phyloP scores from a whole-genome alignment of 2,888 invertebrate species.

The Bruchidius siliquastri region DNA sequence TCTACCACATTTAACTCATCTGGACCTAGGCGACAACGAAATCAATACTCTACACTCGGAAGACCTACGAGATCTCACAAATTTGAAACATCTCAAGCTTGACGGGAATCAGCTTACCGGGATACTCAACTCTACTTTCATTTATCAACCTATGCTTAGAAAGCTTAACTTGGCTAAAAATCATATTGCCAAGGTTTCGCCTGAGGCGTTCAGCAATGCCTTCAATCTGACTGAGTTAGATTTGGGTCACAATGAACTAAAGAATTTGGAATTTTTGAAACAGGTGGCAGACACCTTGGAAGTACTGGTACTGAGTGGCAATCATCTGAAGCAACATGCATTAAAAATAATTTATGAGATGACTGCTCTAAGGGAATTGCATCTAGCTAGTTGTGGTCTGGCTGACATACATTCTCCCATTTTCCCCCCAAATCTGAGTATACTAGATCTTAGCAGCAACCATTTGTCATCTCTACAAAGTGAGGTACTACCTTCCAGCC shows the following conservation, averaged over 20 bases:
- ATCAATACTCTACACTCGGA: conserved; percentile 65
- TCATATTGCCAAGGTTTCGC: conserved; percentile 63
- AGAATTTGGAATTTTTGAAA: conserved; percentile 26
- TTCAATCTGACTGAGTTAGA: conserved; percentile 65
- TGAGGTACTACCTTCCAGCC: conserved; percentile 52
- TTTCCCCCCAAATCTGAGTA: conserved; percentile 53
- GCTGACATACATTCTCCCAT: conserved; percentile 54
- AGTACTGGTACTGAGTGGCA: conserved; percentile 66
- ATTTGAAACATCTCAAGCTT: conserved; percentile 58
- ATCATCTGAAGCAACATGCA: conserved; percentile 55
- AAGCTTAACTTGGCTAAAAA: conserved; percentile 63
- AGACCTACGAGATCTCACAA: conserved; percentile 63
- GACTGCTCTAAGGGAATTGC: conserved; percentile 54
- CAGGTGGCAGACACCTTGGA: conserved; percentile 56
- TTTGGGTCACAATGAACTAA: conserved; percentile 64
- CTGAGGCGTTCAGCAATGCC: conserved; percentile 67
- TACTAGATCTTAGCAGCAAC: conserved; percentile 70
- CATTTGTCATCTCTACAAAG: conserved; percentile 55
- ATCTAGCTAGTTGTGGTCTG: conserved; percentile 57
- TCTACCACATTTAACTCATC: conserved; percentile 61
- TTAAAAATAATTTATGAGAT: conserved; percentile 52
- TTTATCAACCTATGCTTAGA: conserved; percentile 52
- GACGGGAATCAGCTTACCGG: conserved; percentile 73
- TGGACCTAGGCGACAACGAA: conserved; percentile 73
- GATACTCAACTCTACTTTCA: conserved; percentile 63